Evolutionary conservation across 1,140 invertebrate genomes (phyloP).

Genomic region (Ostrea edulis): DNA sequence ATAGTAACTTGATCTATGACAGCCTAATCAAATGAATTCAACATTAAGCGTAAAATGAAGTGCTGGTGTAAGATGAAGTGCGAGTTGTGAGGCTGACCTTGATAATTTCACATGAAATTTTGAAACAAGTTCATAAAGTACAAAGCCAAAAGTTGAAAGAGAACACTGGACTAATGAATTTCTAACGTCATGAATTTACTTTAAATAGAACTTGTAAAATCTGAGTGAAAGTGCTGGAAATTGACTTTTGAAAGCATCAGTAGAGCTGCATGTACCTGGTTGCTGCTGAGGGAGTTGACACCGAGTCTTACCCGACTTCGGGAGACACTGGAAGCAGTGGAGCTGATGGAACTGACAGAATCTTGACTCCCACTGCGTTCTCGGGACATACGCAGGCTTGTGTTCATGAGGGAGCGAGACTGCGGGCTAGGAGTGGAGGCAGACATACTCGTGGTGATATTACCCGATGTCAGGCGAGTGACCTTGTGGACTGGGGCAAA

Average conservation of each 20-base stretch:
- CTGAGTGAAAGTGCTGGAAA: neutral
- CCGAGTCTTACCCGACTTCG: constrained; percentile 86
- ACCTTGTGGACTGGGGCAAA: constrained; percentile 90
- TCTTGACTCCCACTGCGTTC: constrained; percentile 84
- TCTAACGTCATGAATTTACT: neutral
- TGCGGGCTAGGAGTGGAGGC: constrained; percentile 66
- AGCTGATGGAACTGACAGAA: constrained; percentile 90
- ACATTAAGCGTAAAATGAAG: neutral
- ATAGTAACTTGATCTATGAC: neutral
- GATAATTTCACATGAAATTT: neutral
- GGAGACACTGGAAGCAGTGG: constrained; percentile 87
- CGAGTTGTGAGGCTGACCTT: constrained; percentile 17
- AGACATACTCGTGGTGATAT: constrained; percentile 42
- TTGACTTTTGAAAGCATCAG: constrained; percentile 60
- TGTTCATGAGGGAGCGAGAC: constrained; percentile 68
- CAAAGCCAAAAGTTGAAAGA: neutral
- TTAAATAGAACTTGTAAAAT: neutral
- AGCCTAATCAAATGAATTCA: neutral
- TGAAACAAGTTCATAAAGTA: neutral
- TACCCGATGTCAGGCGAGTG: constrained; percentile 59
- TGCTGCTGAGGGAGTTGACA: constrained; percentile 83
- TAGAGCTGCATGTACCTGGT: constrained; percentile 78
- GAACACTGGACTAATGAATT: neutral
- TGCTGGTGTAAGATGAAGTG: neutral
- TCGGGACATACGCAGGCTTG: constrained; percentile 81